Evolutionary conservation across 2,888 invertebrate genomes (phyloP).

Genomic region (Endotricha flammealis): DNA sequence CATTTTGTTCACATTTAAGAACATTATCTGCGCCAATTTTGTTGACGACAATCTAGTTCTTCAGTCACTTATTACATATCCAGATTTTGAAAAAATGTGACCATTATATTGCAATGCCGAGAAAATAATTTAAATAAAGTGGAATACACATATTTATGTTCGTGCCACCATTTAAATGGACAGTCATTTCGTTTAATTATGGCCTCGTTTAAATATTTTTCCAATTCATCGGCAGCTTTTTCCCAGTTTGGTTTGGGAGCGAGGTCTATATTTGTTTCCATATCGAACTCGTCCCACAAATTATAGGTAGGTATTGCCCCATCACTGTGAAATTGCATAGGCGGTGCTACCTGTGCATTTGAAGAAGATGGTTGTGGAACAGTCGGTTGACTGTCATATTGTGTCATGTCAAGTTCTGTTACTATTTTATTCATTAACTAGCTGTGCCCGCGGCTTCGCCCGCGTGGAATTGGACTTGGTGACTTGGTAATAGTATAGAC

Average conservation of each 20-base stretch:
- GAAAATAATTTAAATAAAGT: conserved; percentile 11
- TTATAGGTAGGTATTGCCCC: no score
- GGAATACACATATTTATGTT: conserved; percentile 15
- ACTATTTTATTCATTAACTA: no score
- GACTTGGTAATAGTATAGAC: no score
- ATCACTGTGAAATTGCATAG: background rate
- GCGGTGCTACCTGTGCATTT: background rate
- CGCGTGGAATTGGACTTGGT: no score
- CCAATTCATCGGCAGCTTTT: conserved; percentile 1
- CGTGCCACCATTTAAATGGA: conserved; percentile 18
- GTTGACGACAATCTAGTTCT: conserved; percentile 8
- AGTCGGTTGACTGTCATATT: no score
- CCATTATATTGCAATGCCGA: conserved; percentile 13
- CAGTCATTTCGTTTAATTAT: conserved; percentile 3
- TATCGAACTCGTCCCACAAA: no score
- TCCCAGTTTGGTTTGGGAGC: conserved; percentile 1
- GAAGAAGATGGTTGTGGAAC: background rate
- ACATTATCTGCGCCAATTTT: conserved; percentile 9
- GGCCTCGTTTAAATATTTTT: conserved; percentile 3
- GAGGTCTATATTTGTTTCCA: no score
- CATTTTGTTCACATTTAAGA: conserved; percentile 11
- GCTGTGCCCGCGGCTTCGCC: no score
- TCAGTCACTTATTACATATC: conserved; percentile 8
- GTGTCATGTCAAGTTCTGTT: no score
- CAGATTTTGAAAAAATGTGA: conserved; percentile 14